Evolutionary conservation across 2,888 invertebrate genomes (phyloP), one percentile per base, ranked within the genome.

Genomic region (Gonocerus acuteangulatus): DNA sequence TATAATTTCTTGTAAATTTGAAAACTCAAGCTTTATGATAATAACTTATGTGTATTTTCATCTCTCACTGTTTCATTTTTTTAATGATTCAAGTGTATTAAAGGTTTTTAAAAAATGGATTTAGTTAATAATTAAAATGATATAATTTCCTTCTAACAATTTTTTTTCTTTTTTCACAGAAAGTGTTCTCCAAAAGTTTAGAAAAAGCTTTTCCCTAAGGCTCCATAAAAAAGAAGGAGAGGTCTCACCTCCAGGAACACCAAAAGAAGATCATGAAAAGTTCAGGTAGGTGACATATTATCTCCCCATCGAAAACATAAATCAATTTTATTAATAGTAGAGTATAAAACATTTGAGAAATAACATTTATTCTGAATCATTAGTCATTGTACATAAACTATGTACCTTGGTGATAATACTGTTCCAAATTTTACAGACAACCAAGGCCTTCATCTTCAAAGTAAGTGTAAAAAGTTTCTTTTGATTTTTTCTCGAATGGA

Each of bases 151-250:
- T 9, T 9, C 9, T 4, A 27, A 4, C 4, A 27, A 27, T 9
- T 6, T 27, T 27, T 27, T 9, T 39, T 3, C 15, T 42, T 34
- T 59, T 1, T 22, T 65, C 60, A 44, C 65, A 58, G 81, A 81
- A 69, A 81, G 84, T 71, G 83, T 85, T 39, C 73, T 85, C 66
- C 83, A 85, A 70, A 85, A 85, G 74, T 85, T 86, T 73, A 78
- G 83, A 63, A 85, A 85, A 71, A 84, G 83, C 64, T 82, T 86
- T 71, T 83, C 84, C 23, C 71, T 81, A 62, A 77, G 80, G 67
- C 81, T 82, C 71, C 77, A 80, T 68, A 79, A 79, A 70, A 79
- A 77, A 69, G 75, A 77, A 47, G 77, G 76, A 60, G 74, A 60
- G 7, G 49, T 39, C 2, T 61, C 54, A 9, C 61, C 59, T 13